Conservation (phyloP, 2,113 vertebrate species). For the Cavia porcellus region DNA sequence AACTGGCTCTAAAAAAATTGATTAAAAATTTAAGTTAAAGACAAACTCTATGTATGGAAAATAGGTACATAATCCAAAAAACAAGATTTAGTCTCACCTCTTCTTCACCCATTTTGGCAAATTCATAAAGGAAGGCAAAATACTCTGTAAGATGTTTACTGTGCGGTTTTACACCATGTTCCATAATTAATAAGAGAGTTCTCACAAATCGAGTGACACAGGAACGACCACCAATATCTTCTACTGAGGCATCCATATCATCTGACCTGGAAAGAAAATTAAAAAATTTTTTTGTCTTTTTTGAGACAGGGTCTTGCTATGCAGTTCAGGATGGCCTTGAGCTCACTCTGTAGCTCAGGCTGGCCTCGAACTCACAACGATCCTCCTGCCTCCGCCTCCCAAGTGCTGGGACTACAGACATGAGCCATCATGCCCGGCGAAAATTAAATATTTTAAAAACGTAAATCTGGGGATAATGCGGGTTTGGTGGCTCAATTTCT, state of each 20-base stretch:
- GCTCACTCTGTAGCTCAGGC: too few species aligned
- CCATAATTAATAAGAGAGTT: constrained; percentile 98
- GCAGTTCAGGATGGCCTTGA: too few species aligned
- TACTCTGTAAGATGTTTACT: constrained; percentile 99
- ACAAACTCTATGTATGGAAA: not conserved
- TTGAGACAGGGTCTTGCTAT: too few species aligned
- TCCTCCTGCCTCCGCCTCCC: too few species aligned
- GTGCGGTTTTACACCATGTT: constrained; percentile 99
- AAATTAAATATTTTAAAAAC: constrained; percentile 19
- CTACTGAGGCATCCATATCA: constrained; percentile 98
- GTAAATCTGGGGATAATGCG: not conserved
- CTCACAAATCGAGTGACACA: constrained; percentile 99
- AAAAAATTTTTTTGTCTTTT: not conserved
- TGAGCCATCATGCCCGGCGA: not conserved
- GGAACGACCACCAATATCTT: constrained; percentile 98
- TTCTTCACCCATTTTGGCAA: constrained; percentile 99
- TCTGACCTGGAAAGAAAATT: constrained; percentile 92
- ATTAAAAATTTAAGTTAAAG: constrained; percentile 67
- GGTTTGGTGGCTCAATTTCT: not conserved
- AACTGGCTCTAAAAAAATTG: constrained; percentile 95
- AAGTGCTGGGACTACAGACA: too few species aligned
- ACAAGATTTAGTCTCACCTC: constrained; percentile 89
- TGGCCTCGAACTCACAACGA: too few species aligned
- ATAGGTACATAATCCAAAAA: not conserved
- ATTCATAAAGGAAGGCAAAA: constrained; percentile 99